Evolutionary conservation across 2,113 vertebrate genomes (phyloP).

Genomic region (Fukomys damarensis): DNA sequence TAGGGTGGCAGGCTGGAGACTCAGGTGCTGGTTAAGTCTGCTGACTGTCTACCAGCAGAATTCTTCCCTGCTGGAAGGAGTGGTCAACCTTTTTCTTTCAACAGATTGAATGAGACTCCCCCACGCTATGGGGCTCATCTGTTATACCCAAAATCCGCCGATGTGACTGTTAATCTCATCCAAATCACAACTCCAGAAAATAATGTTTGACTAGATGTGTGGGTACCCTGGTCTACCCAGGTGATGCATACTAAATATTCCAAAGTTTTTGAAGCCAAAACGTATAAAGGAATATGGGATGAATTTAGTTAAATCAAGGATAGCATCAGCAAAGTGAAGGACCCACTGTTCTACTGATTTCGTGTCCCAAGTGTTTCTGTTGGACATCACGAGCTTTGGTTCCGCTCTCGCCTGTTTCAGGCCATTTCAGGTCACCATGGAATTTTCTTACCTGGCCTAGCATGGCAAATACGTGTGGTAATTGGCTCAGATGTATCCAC

Average conservation of each 20-base stretch:
- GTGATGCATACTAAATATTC: not conserved
- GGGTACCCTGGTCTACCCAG: not conserved
- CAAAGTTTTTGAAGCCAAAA: not conserved
- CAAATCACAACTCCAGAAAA: not conserved
- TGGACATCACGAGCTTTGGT: not conserved
- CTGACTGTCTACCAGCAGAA: not conserved
- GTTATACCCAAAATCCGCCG: not conserved
- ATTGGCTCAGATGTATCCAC: not conserved
- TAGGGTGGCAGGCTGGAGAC: not conserved
- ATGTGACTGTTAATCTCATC: slow-evolving; percentile 1
- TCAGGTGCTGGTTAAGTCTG: not conserved
- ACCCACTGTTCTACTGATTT: not conserved
- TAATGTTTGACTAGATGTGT: not conserved
- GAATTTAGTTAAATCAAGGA: not conserved
- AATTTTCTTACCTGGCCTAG: slow-evolving; percentile 45
- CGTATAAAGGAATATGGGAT: not conserved
- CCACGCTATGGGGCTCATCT: not conserved
- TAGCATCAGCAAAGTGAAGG: not conserved
- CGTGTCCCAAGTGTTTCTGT: not conserved
- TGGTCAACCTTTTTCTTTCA: not conserved
- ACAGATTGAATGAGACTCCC: not conserved
- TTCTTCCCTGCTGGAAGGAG: not conserved
- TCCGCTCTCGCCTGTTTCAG: not conserved
- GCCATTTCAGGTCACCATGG: not conserved
- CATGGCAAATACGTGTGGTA: slow-evolving; percentile 34